A percentile compares a stretch with the other conserved stretches of the same genome.
phyloP scores from a whole-genome alignment of 2,113 vertebrate genomes.

The Spea multiplicata region DNA sequence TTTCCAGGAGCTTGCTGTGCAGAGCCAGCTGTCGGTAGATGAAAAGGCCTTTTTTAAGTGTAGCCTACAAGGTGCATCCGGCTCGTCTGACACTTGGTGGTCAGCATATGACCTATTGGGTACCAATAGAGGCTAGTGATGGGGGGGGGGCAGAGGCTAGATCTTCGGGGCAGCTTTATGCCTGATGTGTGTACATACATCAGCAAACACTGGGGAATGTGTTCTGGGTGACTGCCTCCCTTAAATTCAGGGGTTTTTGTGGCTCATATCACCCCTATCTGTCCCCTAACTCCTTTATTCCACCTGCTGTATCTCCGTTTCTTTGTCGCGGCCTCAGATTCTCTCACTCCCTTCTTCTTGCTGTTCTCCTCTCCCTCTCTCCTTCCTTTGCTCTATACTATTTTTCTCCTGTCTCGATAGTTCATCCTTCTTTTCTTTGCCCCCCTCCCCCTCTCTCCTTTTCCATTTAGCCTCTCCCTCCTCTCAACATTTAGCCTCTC shows the following conservation, averaged over 20 bases:
- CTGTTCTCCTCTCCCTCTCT: neutral
- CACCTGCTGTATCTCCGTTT: neutral
- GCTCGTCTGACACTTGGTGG: neutral
- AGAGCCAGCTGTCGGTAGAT: neutral
- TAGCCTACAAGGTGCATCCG: neutral
- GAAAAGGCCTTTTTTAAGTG: neutral
- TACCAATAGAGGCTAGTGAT: neutral
- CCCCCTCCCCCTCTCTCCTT: neutral
- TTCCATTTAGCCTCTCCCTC: neutral
- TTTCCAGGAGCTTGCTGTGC: neutral
- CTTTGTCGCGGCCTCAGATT: neutral
- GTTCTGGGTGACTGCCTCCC: neutral
- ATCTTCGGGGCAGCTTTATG: too few species aligned
- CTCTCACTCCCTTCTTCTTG: neutral
- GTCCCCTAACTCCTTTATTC: too few species aligned
- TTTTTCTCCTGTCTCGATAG: neutral
- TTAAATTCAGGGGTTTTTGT: neutral
- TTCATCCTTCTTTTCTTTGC: conserved; percentile 9
- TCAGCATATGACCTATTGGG: neutral
- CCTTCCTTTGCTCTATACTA: neutral
- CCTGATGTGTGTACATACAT: too few species aligned
- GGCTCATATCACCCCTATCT: neutral
- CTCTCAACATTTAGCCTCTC: conserved; percentile 1
- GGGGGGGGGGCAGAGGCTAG: neutral
- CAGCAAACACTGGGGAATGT: too few species aligned